These are phyloP conservation scores for Nesogale talazaci DNA, from an alignment of 2,113 vertebrate genomes.

Conservation along the genomic window DNA sequence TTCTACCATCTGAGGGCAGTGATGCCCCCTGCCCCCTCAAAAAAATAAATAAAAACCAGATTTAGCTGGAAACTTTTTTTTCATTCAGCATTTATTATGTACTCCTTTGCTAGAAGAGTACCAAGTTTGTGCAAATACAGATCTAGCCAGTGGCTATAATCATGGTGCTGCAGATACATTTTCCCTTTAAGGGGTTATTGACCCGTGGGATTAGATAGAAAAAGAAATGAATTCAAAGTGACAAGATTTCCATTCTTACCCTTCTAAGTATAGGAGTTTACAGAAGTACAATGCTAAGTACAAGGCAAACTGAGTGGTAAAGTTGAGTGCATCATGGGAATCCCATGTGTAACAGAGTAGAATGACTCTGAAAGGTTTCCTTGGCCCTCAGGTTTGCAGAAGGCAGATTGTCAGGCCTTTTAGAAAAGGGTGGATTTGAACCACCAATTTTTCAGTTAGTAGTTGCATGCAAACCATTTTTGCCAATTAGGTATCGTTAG, in stretches of 20 bases:
- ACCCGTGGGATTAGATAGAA: conserved; percentile 14
- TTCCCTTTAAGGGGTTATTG: not conserved
- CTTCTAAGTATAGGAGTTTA: not conserved
- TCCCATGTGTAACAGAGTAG: not conserved
- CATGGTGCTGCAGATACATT: not conserved
- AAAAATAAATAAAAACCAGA: not conserved
- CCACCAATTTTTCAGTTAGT: not conserved
- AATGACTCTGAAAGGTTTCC: too few relatives aligned
- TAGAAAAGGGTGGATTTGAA: not conserved
- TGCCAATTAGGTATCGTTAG: not conserved
- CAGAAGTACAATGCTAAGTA: not conserved
- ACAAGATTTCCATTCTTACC: too few relatives aligned
- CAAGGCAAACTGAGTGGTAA: not conserved
- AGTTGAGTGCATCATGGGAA: not conserved
- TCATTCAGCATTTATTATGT: not conserved
- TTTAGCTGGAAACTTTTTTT: not conserved
- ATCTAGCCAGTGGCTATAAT: too few relatives aligned
- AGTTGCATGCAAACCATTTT: not conserved
- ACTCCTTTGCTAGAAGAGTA: not conserved
- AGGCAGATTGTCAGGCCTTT: not conserved
- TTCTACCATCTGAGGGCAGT: too few relatives aligned
- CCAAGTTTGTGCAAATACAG: not conserved
- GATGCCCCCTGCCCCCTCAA: too few relatives aligned
- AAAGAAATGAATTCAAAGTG: not conserved
- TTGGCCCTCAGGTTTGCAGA: too few relatives aligned